Base-by-base conservation (phyloP, 2,113 vertebrate genomes). In the Nipponia nippon region DNA sequence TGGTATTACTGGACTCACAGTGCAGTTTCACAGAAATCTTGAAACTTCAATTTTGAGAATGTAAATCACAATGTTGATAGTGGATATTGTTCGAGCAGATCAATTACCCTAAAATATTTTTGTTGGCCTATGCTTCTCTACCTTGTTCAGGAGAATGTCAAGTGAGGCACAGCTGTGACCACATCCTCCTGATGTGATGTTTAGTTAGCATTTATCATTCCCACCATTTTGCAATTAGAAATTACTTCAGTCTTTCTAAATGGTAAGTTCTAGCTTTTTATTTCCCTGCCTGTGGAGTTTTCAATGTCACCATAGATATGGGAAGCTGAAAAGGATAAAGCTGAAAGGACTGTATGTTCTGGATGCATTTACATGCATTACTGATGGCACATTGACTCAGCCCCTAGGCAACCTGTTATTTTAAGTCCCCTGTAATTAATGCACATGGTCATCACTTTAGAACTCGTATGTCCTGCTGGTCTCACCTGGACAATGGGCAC, bases 111-210 rank as follows among this genome's bases (percentile, higher is more conserved):
- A 23, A 82, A 84, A 26, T 73, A 17, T 16, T 88, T 42, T 63
- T 56, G 13, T 36, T 89, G 66, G 56, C 36, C 36, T 83, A 1
- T 69, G 21, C 21, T 80, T 56, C 26, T 88, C 13, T 59, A 5
- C 38, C 19, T 89, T 82, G 27, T 58, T 50, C 42, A 72, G 42
- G 52, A 82, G 78, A 78, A 70, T 30, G 40, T 44, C 17, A 49
- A 3, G 10, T 65, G 49, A 61, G 67, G n/a, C 72, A 53, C 16
- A 47, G 36, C 61, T 63, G 55, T 83, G 75, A 36, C 49, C 21
- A 7, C 10, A 47, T 70, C 6, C 16, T 16, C 27, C 44, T 50
- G n/a, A n/a, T 19, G 13, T 23, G 29, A 25, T 0, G 0, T n/a
- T 67, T 26, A 55, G 30, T 49, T 79, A 79, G 15, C 23, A 22